These are phyloP conservation scores for Anthoscopus minutus DNA, from an alignment of 2,113 vertebrate genomes.

Conservation along the genomic window DNA sequence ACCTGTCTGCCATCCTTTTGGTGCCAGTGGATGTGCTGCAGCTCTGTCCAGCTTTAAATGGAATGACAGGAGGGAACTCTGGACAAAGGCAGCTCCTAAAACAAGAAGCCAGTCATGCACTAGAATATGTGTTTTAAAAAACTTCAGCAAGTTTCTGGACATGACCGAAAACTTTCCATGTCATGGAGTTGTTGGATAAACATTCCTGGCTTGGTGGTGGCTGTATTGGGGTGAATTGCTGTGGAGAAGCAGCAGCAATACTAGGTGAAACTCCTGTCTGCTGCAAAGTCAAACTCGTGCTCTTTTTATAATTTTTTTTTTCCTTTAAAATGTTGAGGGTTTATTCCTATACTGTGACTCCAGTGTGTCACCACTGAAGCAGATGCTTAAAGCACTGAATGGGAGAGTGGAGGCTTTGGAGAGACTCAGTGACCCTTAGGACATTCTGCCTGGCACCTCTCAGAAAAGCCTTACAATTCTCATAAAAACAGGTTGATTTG, in stretches of 20 bases:
- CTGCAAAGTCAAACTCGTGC: background rate
- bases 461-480: background rate
- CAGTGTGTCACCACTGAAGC: background rate
- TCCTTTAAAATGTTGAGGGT: background rate
- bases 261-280: background rate
- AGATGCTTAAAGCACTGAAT: background rate
- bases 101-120: background rate
- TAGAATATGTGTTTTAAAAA: background rate
- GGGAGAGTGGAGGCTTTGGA: background rate
- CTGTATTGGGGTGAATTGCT: background rate
- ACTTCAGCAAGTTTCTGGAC: background rate
- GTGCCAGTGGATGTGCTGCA: background rate
- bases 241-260: background rate
- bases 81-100: background rate
- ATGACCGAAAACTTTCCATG: background rate
- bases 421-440: background rate
- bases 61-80: background rate
- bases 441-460: background rate
- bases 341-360: background rate
- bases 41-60: background rate
- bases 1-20: background rate
- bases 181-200: background rate
- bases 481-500: no score
- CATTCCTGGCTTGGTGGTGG: background rate
- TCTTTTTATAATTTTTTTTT: background rate